Conservation (phyloP, 2,113 vertebrate species). For the Python bivittatus region DNA sequence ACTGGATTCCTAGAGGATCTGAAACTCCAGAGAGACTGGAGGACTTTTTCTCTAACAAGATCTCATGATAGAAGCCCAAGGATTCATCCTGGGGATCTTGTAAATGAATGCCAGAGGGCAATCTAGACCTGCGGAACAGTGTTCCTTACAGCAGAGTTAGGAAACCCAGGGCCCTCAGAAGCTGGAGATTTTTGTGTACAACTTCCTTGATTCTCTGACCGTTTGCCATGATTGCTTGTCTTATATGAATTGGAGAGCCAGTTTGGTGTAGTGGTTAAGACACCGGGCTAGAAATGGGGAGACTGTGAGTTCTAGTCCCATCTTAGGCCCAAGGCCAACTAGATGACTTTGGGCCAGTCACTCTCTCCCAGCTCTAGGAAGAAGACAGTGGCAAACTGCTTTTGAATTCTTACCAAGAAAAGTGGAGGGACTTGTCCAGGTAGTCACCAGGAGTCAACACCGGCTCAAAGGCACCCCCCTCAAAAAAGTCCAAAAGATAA, state of each 20-base stretch:
- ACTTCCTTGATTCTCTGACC: background rate
- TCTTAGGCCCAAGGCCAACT: background rate
- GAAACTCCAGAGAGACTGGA: background rate
- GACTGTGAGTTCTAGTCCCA: background rate
- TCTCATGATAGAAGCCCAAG: too few relatives aligned
- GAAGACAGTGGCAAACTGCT: background rate
- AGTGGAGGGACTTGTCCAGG: background rate
- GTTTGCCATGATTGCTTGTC: background rate
- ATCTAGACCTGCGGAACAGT: too few relatives aligned
- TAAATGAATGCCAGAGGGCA: too few relatives aligned
- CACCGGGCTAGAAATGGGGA: background rate
- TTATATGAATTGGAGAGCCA: background rate
- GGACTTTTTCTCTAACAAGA: background rate
- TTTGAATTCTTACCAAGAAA: background rate
- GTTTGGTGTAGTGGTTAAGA: too few relatives aligned
- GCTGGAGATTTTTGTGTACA: background rate
- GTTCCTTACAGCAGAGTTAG: background rate
- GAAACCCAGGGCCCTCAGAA: background rate
- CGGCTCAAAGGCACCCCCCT: background rate
- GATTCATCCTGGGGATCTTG: background rate
- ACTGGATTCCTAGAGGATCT: background rate
- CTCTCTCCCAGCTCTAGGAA: background rate
- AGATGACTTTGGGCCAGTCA: background rate
- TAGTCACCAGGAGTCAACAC: too few relatives aligned
- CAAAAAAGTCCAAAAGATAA: too few relatives aligned